Percentiles rank a stretch among this genome's conserved stretches.
Evolutionary conservation across 2,797 vertebrate genomes (phyloP).

Genomic region (Clarias pachynema): DNA sequence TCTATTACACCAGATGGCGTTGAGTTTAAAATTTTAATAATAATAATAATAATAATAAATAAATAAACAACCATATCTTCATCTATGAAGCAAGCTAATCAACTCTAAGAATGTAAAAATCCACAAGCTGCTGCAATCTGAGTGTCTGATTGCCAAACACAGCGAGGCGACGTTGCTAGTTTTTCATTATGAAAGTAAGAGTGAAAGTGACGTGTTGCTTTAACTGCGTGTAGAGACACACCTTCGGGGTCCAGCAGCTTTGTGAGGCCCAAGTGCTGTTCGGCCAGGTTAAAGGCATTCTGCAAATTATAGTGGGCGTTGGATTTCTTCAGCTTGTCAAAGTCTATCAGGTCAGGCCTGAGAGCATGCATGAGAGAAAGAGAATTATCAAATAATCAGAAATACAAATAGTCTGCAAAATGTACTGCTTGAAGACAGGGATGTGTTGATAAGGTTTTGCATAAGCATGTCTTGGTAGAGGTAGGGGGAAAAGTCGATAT

Average conservation of each 20-base stretch:
- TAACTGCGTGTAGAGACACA: conserved; percentile 62
- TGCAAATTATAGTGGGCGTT: conserved; percentile 97
- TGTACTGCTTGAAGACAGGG: background rate
- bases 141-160: background rate
- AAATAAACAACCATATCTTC: background rate
- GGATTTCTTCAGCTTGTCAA: conserved; percentile 96
- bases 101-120: background rate
- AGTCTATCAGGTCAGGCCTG: conserved; percentile 95
- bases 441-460: too few species aligned
- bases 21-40: too few species aligned
- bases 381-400: background rate
- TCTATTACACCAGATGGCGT: background rate
- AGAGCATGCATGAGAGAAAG: background rate
- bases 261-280: conserved; percentile 93
- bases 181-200: background rate
- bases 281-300: conserved; percentile 95
- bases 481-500: too few species aligned
- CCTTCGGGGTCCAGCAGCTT: conserved; percentile 93
- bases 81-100: background rate
- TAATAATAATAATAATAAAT: background rate
- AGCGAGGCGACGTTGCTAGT: background rate
- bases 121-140: background rate
- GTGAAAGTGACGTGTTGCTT: background rate
- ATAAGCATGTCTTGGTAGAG: background rate
- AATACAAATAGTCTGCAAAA: background rate